phyloP scores from a whole-genome alignment of 2,888 invertebrate genomes.

The Nezara viridula region DNA sequence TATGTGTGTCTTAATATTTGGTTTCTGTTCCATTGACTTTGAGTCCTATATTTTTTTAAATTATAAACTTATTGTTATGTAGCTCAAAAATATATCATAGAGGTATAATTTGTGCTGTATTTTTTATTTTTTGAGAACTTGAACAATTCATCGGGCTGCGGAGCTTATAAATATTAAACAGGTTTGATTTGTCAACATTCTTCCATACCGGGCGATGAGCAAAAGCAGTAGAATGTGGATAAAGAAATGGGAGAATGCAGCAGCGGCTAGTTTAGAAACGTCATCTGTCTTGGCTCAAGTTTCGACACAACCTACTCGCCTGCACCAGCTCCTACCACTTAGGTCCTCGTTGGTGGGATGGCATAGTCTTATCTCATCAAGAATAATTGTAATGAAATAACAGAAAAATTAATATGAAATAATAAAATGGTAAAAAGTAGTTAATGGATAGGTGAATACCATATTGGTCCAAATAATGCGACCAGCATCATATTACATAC shows the following conservation, averaged over 20 bases:
- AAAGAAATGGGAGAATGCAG: background rate
- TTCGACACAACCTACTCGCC: background rate
- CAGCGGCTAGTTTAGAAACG: background rate
- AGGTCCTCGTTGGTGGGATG: background rate
- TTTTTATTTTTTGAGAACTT: background rate
- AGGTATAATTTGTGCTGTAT: background rate
- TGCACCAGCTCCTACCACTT: background rate
- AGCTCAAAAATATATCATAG: no score
- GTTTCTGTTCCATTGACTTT: no score
- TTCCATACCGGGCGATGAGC: background rate
- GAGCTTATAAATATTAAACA: background rate
- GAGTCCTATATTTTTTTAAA: no score
- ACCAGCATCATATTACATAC: no score
- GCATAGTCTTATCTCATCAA: background rate
- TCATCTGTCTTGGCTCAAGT: background rate
- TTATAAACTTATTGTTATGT: no score
- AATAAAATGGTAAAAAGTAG: no score
- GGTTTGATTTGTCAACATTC: background rate
- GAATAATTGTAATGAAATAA: no score
- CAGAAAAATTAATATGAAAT: no score
- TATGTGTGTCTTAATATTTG: no score
- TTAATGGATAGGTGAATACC: no score
- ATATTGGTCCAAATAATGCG: no score
- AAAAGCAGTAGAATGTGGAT: background rate
- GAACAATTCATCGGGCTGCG: background rate